Conservation (phyloP, 1,140 invertebrate genomes). For the Scaptomyza montana region DNA sequence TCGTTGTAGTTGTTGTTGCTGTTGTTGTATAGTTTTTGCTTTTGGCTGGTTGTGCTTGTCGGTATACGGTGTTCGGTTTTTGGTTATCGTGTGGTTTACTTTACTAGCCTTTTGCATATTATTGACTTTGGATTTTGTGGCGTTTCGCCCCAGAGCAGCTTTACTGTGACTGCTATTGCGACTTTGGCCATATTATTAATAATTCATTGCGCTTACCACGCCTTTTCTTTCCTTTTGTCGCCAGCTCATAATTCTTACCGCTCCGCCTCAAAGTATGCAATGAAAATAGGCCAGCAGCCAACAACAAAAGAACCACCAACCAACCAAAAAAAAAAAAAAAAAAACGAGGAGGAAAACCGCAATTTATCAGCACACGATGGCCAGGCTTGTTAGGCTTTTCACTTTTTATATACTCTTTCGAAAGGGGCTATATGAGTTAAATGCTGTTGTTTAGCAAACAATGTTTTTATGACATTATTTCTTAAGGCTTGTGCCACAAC, state of each 20-base stretch:
- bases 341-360: constrained; percentile 29
- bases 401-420: no score
- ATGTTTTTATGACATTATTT: no score
- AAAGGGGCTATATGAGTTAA: constrained; percentile 6
- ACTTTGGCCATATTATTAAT: constrained; percentile 56
- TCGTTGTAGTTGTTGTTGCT: background rate
- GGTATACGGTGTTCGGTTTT: background rate
- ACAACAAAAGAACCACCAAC: no score
- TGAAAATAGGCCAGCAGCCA: constrained; percentile 14
- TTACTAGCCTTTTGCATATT: constrained; percentile 44
- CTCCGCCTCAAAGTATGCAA: constrained; percentile 57
- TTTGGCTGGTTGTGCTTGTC: background rate
- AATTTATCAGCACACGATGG: constrained; percentile 48
- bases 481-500: no score
- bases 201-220: constrained; percentile 76
- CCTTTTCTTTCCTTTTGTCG: constrained; percentile 47
- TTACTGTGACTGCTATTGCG: constrained; percentile 10
- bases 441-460: background rate
- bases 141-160: constrained; percentile 8
- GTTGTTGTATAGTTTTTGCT: constrained; percentile 1
- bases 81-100: constrained; percentile 21
- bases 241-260: constrained; percentile 64
- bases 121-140: constrained; percentile 31
- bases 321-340: background rate
- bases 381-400: background rate